Conservation (phyloP, 2,113 vertebrate species). For the Numida meleagris region DNA sequence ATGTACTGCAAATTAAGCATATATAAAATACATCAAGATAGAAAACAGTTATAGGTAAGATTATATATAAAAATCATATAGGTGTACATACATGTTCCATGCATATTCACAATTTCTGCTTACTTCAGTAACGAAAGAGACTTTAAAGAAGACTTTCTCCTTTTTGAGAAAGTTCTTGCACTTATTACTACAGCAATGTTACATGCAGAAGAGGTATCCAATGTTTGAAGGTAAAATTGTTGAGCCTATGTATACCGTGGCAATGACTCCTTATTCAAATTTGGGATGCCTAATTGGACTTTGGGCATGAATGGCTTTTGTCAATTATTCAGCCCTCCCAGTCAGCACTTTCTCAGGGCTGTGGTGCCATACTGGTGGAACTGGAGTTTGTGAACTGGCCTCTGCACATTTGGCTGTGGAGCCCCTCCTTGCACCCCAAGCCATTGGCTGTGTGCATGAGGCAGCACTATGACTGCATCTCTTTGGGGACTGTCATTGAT, state of each 20-base stretch:
- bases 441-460: not conserved
- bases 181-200: fast-evolving
- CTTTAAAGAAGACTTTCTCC: not conserved
- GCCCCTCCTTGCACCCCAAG: not conserved
- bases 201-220: not conserved
- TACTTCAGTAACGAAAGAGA: not conserved
- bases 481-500: not conserved
- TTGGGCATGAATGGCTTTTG: not conserved
- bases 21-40: not conserved
- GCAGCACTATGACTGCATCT: not conserved
- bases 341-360: not conserved
- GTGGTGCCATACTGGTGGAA: not conserved
- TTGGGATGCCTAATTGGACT: not conserved
- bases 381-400: not conserved
- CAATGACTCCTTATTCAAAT: fast-evolving
- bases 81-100: not conserved
- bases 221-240: not conserved
- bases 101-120: not conserved
- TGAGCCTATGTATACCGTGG: fast-evolving
- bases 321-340: not conserved
- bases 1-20: not conserved
- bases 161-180: not conserved
- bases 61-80: not conserved
- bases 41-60: not conserved
- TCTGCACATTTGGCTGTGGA: not conserved